Conservation (phyloP, 2,888 invertebrate species). For the Myathropa florea region DNA sequence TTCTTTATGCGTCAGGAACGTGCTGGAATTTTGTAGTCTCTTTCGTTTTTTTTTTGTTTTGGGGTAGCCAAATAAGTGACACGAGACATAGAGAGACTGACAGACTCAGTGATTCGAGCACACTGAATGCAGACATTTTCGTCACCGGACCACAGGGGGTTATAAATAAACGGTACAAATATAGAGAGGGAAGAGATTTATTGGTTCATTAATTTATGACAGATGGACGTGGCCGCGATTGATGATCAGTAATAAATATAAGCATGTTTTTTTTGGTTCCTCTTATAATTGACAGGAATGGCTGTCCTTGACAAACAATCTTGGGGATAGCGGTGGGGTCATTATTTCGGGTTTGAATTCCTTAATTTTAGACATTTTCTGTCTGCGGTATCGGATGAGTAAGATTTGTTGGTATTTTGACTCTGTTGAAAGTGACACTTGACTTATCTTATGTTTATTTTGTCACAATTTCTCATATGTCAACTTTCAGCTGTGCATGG, state of each 20-base stretch:
- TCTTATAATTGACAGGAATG: neutral
- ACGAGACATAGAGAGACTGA: constrained; percentile 26
- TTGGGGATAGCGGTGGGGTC: neutral
- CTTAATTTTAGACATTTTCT: neutral
- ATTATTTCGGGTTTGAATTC: neutral
- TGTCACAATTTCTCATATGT: no score
- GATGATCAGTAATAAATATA: constrained; percentile 52
- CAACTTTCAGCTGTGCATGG: no score
- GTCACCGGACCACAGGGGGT: neutral
- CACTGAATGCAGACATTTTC: neutral
- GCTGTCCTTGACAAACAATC: neutral
- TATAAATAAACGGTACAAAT: constrained; percentile 43
- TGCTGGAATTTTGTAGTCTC: constrained; percentile 2
- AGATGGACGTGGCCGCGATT: constrained; percentile 20
- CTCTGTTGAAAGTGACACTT: no score
- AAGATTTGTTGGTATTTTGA: no score
- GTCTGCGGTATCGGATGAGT: neutral
- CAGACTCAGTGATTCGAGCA: neutral
- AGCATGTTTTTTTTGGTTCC: neutral
- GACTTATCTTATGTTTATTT: no score
- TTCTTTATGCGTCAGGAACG: constrained; percentile 15
- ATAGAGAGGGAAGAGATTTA: constrained; percentile 41
- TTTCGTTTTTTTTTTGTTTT: neutral
- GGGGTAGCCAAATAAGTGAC: constrained; percentile 24
- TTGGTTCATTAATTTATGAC: constrained; percentile 60